Percentiles rank a stretch among this genome's conserved stretches.
These are phyloP conservation scores for Xenopus petersii DNA, from an alignment of 2,797 vertebrate species.

Conservation along the genomic window DNA sequence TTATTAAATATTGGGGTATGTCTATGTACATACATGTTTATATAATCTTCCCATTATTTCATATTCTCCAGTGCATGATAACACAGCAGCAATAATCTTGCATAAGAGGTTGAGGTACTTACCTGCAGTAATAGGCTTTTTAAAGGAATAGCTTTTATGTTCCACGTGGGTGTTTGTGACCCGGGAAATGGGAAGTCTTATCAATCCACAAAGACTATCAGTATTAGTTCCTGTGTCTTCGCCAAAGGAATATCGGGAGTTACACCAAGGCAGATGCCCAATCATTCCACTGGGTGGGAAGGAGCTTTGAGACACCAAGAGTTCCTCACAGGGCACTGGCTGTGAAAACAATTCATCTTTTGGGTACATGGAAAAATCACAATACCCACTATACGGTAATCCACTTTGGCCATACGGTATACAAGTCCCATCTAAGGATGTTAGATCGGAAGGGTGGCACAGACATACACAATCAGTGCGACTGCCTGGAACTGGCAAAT, in stretches of 20 bases:
- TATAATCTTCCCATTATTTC: too few relatives aligned
- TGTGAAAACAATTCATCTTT: conserved; percentile 71
- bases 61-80: too few relatives aligned
- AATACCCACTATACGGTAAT: conserved; percentile 64
- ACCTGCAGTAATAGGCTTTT: conserved; percentile 87
- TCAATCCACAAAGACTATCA: conserved; percentile 76
- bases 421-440: conserved; percentile 64
- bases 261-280: conserved; percentile 83
- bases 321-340: conserved; percentile 68
- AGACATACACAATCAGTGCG: conserved; percentile 67
- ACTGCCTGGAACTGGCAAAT: conserved; percentile 69
- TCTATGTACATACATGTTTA: too few relatives aligned
- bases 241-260: conserved; percentile 81
- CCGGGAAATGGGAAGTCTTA: conserved; percentile 75
- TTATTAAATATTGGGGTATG: too few relatives aligned
- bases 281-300: conserved; percentile 76
- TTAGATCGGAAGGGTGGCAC: conserved; percentile 63
- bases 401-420: conserved; percentile 71
- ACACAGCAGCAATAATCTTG: too few relatives aligned
- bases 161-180: conserved; percentile 73
- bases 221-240: conserved; percentile 78
- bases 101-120: conserved; percentile 50
- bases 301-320: conserved; percentile 73
- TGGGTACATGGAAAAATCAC: conserved; percentile 68
- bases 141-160: conserved; percentile 77